Base-by-base conservation (phyloP, 2,888 invertebrate genomes). In the Ochropleura plecta region DNA sequence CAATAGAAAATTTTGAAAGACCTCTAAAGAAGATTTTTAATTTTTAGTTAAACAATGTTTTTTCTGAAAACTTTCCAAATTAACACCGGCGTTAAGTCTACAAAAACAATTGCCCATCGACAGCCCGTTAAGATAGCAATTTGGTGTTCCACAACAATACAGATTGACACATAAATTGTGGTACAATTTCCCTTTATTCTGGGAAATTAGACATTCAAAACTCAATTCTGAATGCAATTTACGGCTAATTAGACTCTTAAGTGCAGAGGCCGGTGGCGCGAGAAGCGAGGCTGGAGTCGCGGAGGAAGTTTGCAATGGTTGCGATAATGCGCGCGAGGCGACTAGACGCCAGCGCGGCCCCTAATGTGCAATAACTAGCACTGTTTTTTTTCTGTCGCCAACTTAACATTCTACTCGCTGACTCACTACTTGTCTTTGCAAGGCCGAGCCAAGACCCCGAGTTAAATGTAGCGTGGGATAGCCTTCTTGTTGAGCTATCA, bases 221-320 rank as follows among this genome's bases (percentile, higher is more conserved):
- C 93, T 93, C 93, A 93, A 94, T 95, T 94, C 92, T 91, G 91
- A 92, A 92, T 94, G 94, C 94, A 94, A 95, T 95, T 95, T 94
- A 94, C 94, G 92, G 92, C 93, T 95, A 95, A 95, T 95, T 95
- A 95, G 92, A 93, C 93, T 92, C 91, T 95, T 95, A 94, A 94
- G 93, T 93, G 93, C 94, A 94, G 94, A 92, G 91, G 90, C 91
- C 87, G 84, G 85, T 81, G 78, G 79, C 76, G 83, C 86, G 86
- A 88, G 89, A 86, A 88, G 88, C 86, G 87, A 84, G 84, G 86
- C 89, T 64, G 62, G 55, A 70, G 70, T n/a, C 70, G 84, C 89
- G 77, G 90, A 89, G 92, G 91, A 93, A 93, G 92, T 92, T 91
- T 91, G 90, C 88, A 93, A 93, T 91, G 91, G 92, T 86, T 83